Conservation (phyloP, 2,797 vertebrate species). For the Aratinga solstitialis region DNA sequence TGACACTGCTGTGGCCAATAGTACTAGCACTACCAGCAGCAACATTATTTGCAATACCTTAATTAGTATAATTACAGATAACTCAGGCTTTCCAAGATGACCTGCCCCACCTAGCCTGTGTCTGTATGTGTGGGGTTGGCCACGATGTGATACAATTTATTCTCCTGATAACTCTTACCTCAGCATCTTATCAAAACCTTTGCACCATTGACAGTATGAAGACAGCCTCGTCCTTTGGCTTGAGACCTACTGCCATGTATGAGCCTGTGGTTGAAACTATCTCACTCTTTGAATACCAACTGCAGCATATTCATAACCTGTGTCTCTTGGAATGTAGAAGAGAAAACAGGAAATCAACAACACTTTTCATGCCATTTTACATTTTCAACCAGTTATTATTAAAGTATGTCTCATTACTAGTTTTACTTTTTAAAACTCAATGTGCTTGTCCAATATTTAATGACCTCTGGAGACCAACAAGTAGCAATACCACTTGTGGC, state of each 20-base stretch:
- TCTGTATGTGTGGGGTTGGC: not conserved
- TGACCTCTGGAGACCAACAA: not conserved
- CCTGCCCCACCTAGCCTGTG: not conserved
- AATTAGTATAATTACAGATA: not conserved
- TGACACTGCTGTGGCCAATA: not conserved
- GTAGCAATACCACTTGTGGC: not conserved
- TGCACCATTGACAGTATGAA: not conserved
- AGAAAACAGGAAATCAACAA: not conserved
- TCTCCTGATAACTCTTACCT: not conserved
- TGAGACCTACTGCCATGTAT: not conserved
- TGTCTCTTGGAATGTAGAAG: not conserved
- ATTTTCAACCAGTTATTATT: slow-evolving; percentile 40
- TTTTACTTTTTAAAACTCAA: slow-evolving; percentile 29
- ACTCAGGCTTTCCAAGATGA: not conserved
- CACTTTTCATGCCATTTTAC: not conserved
- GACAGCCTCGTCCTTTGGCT: not conserved
- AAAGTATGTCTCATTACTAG: slow-evolving; percentile 4
- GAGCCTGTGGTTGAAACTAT: not conserved
- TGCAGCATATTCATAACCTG: not conserved
- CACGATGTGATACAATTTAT: not conserved
- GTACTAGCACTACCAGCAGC: not conserved
- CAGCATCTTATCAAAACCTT: not conserved
- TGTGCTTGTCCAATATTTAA: slow-evolving; percentile 31
- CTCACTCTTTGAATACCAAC: not conserved
- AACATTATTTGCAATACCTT: not conserved